Base-by-base conservation (phyloP, 2,113 vertebrate genomes). In the Bubo bubo region DNA sequence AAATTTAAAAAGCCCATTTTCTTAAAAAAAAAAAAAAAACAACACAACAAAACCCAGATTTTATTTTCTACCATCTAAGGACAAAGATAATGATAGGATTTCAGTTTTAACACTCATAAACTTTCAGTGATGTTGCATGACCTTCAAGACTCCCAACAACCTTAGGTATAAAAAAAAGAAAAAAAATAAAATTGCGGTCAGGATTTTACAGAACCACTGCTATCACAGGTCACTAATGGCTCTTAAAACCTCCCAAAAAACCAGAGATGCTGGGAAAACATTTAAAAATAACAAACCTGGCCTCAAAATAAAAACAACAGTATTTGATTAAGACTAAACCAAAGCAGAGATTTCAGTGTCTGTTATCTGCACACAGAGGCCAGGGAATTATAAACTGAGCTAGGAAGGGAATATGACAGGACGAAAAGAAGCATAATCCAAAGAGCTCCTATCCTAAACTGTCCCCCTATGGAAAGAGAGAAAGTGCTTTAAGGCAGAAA, bases 201-300 rank as follows among this genome's bases (percentile, higher is more conserved):
- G n/a, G 47, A 23, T 90, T 92, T 92, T 83, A 86, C 52, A 93
- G 79, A 95, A 70, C 17, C n/a, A 77, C 32, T 92, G 49, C 35
- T 88, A 93, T 67, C 63, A 83, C 17, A 9, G 80, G 79, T 84
- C 84, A 90, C 71, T 73, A 93, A 76, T 71, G n/a, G 62, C 63
- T 96, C 79, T 94, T 96, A 80, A 95, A 97, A 80, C 22, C 63
- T 79, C 74, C 49, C 27, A 55, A 75, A 90, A 83, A 91, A 90
- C 26, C 28, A 84, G 74, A 90, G 73, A 88, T 82, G 41, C 28
- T 91, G 62, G 63, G 80, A 95, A 91, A 89, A 95, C 9, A 58
- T 75, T 87, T 64, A 43, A 89, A 91, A 85, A 67, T 37, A 88
- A 70, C 30, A 94, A 92, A 79, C 14, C 14, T 64, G 52, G 43